Base-by-base conservation (phyloP, 2,888 invertebrate genomes). In the Mimumesa dahlbomi region DNA sequence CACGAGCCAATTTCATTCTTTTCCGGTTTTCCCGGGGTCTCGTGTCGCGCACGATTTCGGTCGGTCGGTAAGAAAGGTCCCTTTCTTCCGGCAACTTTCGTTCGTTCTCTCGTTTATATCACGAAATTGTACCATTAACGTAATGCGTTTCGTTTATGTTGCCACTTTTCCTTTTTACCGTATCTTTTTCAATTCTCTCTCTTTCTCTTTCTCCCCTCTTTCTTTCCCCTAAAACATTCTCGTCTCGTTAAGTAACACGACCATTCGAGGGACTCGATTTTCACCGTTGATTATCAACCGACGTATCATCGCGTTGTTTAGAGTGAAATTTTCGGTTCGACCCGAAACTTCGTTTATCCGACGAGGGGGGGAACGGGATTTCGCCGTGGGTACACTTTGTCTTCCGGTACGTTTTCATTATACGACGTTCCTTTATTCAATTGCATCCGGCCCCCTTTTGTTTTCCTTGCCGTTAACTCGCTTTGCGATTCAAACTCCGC, bases 61-160 rank as follows among this genome's bases (percentile, higher is more conserved):
- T n/a, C n/a, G 13, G 11, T 36, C 4, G n/a, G 19, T 3, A 22
- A 45, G 21, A 21, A 19, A 19, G 21, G n/a, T n/a, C n/a, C 25
- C n/a, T 13, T 34, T 16, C n/a, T 18, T n/a, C 18, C 34, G 34
- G 11, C 13, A 19, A 36, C 19, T 18, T 34, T 52, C 22, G 19
- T 36, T 22, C 22, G 2, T 21, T 9, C 11, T 34, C 52, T 21
- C 52, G 21, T 49, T 36, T 40, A 45, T 31, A 19, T 21, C 29
- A 18, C 48, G 42, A 48, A 49, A 48, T 25, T 11, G 40, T 22
- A 25, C 58, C 58, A 58, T 58, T 58, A 58, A 38, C 21, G 58
- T 58, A 58, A 58, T 58, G 58, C 58, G 48, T 58, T 58, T 49
- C 49, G 48, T 38, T 58, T 58, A 49, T 58, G 48, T 58, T 49